Conservation (phyloP, 2,113 vertebrate genomes). For the Vidua chalybeata region DNA sequence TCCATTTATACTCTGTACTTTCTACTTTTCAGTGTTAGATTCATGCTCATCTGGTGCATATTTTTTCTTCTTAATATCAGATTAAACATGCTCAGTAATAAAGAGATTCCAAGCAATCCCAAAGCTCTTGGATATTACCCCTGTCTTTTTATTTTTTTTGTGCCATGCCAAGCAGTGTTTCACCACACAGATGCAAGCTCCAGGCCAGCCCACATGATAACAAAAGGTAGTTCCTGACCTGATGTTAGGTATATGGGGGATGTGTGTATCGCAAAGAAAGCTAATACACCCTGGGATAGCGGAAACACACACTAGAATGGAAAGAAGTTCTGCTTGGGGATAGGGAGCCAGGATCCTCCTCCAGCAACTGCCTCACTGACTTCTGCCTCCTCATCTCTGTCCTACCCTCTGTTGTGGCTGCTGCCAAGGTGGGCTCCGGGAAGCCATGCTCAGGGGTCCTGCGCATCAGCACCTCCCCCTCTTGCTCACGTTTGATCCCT, state of each 20-base stretch:
- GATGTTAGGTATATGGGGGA: constrained; percentile 69
- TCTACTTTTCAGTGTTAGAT: background rate
- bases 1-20: background rate
- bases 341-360: constrained; percentile 75
- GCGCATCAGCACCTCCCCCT: constrained; percentile 86
- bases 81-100: constrained; percentile 87
- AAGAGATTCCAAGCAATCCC: constrained; percentile 73
- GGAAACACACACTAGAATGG: constrained; percentile 76
- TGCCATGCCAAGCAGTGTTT: constrained; percentile 79
- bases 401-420: constrained; percentile 98
- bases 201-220: constrained; percentile 74
- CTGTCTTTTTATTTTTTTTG: background rate
- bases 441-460: constrained; percentile 82
- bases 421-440: constrained; percentile 85
- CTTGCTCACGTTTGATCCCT: constrained; percentile 86
- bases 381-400: constrained; percentile 85
- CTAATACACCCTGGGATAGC: constrained; percentile 73
- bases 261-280: constrained; percentile 71
- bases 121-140: constrained; percentile 48
- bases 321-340: constrained; percentile 76
- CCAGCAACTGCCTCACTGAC: constrained; percentile 82
- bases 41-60: constrained; percentile 42
- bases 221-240: constrained; percentile 76
- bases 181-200: constrained; percentile 77
- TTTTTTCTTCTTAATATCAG: constrained; percentile 30